Base-by-base conservation (phyloP, 2,797 vertebrate genomes). In the Argyrosomus regius region DNA sequence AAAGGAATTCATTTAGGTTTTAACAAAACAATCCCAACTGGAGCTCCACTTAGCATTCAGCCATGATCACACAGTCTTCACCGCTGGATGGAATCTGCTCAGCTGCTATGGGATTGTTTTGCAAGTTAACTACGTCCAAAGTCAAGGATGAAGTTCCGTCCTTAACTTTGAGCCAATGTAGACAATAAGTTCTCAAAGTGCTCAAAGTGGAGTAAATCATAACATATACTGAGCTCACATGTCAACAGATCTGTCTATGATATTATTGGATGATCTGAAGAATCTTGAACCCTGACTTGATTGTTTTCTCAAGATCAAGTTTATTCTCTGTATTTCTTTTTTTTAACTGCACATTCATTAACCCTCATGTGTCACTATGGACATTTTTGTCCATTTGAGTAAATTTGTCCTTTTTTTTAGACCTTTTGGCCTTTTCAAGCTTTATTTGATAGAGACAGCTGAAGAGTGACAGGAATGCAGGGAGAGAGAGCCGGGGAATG, bases 21-120 rank as follows among this genome's bases (percentile, higher is more conserved):
- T 49, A 11, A 22, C 20, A 54, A 74, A 48, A 16, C 16, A 28
- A 62, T 62, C 39, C 18, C 46, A 53, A 60, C 20, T 57, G 24
- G 28, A 71, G 8, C 24, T 1, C 49, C 2, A 5, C 39, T 13
- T 53, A 9, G 18, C 11, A 3, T 24, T 28, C 24, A 35, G 22
- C 31, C 1, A 4, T 22, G 5, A 35, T 20, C 28, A 39, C 54
- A 17, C 3, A 31, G 56, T 72, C 35, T 17, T 61, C 22, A 16
- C 22, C 11, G 12, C 10, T 6, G 12, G 5, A 22, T 8, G 3
- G 6, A 57, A 52, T 72, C n/a, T 12, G 17, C 50, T 54, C n/a
- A 35, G 41, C 22, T 35, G 61, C 39, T 20, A 48, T 59, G 53
- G 50, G 16, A 71, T 59, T 45, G 56, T 59, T 49, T 49, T 20